Evolutionary conservation across 2,797 vertebrate species (phyloP).

Genomic region (Heterohyrax brucei): DNA sequence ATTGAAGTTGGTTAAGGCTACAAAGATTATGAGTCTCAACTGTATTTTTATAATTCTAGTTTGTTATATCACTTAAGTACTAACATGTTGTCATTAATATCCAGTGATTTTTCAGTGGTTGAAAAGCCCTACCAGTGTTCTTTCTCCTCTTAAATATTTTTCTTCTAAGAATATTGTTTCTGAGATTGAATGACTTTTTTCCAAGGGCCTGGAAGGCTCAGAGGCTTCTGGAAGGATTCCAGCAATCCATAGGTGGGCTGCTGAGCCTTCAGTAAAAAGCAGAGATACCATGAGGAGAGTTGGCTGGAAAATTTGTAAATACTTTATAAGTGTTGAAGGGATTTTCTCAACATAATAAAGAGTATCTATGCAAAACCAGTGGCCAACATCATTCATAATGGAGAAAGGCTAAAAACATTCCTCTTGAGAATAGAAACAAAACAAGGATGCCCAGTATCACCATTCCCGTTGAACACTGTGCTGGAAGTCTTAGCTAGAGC

Average conservation of each 20-base stretch:
- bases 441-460: too few species aligned
- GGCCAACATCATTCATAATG: too few species aligned
- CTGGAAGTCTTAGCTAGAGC: too few species aligned
- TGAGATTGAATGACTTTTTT: background rate
- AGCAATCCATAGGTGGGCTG: too few species aligned
- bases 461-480: too few species aligned
- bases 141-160: background rate
- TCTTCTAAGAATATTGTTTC: background rate
- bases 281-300: background rate
- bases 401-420: too few species aligned
- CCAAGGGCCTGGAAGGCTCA: too few species aligned
- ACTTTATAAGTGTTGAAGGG: too few species aligned
- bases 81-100: background rate
- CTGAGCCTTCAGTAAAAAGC: background rate
- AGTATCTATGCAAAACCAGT: too few species aligned
- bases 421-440: too few species aligned
- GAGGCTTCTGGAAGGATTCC: background rate
- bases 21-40: background rate
- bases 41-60: constrained; percentile 9
- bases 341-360: too few species aligned
- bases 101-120: background rate
- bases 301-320: background rate
- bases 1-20: background rate
- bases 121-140: background rate
- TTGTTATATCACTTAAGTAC: background rate